phyloP scores from a whole-genome alignment of 2,888 invertebrate species.

The Cantharis flavilabris region DNA sequence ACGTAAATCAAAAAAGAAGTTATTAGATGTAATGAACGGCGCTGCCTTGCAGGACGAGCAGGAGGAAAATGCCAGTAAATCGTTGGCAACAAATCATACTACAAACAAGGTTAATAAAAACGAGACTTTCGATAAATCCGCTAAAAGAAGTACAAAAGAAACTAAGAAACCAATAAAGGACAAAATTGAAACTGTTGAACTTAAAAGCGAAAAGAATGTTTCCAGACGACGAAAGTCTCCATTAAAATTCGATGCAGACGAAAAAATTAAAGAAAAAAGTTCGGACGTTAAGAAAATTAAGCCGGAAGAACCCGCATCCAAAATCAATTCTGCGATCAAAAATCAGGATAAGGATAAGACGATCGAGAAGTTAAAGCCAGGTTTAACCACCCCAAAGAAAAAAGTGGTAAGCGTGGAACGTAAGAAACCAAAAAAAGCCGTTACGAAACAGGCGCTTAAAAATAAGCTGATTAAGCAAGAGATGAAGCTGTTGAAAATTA shows the following conservation, averaged over 20 bases:
- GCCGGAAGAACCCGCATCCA: conserved; percentile 6
- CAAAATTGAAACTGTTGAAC: conserved; percentile 10
- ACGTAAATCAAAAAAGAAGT: conserved; percentile 18
- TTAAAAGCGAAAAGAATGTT: conserved; percentile 18
- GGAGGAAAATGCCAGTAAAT: conserved; percentile 11
- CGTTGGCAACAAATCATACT: conserved; percentile 6
- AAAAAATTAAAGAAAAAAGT: conserved; percentile 25
- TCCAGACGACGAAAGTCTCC: conserved; percentile 30
- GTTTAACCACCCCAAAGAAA: conserved; percentile 25
- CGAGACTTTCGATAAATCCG: conserved; percentile 6
- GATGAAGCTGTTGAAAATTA: conserved; percentile 28
- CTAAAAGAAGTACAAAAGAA: conserved; percentile 17
- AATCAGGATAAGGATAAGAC: background rate
- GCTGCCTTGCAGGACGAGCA: background rate
- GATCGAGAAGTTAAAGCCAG: conserved; percentile 10
- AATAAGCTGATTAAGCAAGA: conserved; percentile 43
- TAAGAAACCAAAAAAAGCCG: conserved; percentile 21
- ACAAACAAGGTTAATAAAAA: conserved; percentile 12
- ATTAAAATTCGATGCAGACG: conserved; percentile 14
- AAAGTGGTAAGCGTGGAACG: conserved; percentile 13
- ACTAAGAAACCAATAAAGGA: conserved; percentile 8
- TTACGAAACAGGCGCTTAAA: conserved; percentile 28
- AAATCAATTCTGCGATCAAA: background rate
- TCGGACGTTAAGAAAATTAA: conserved; percentile 28
- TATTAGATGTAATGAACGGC: background rate